Evolutionary conservation across 2,113 vertebrate species (phyloP).

Genomic region (Scartelaos histophorus): DNA sequence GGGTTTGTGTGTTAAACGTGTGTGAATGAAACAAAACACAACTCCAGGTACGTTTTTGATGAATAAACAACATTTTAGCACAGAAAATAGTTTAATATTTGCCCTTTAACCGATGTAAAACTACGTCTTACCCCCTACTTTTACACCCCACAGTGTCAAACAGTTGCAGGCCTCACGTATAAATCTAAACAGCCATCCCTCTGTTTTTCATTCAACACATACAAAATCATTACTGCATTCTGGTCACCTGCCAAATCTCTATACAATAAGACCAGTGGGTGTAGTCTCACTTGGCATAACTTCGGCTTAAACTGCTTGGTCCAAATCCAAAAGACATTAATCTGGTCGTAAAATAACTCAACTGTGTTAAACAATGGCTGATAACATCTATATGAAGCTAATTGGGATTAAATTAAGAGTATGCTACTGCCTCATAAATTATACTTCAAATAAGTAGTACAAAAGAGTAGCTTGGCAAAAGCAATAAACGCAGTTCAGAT

Average conservation of each 20-base stretch:
- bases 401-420: not conserved
- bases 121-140: too few relatives aligned
- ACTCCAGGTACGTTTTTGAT: too few relatives aligned
- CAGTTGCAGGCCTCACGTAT: not conserved
- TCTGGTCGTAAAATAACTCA: not conserved
- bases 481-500: not conserved
- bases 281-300: not conserved
- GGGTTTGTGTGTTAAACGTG: too few relatives aligned
- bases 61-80: too few relatives aligned
- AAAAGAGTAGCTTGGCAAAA: not conserved
- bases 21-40: too few relatives aligned
- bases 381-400: conserved; percentile 9
- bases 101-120: too few relatives aligned
- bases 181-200: not conserved
- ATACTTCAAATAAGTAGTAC: not conserved
- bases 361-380: conserved; percentile 12
- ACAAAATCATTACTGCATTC: not conserved
- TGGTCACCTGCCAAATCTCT: not conserved
- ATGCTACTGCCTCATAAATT: not conserved
- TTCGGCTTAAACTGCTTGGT: not conserved
- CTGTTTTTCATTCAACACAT: not conserved
- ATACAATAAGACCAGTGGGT: not conserved
- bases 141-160: not conserved
- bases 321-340: not conserved
- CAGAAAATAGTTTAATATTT: too few relatives aligned